phyloP scores from a whole-genome alignment of 1,140 invertebrate species.

The Grapholita molesta region DNA sequence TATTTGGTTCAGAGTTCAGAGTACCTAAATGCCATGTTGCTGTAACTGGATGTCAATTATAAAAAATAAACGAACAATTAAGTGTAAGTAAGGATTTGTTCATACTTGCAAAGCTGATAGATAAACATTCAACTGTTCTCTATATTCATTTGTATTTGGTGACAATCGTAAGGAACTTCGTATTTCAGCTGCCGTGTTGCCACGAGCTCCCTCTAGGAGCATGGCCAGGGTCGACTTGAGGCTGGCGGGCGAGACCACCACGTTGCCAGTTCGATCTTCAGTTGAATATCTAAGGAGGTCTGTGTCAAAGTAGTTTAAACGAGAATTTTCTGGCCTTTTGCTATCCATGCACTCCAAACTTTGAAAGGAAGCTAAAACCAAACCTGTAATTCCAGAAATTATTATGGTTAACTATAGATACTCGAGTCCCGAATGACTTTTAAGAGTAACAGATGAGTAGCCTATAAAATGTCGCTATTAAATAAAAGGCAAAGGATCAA shows the following conservation, averaged over 20 bases:
- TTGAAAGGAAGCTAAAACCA: constrained; percentile 29
- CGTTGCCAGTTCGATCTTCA: constrained; percentile 75
- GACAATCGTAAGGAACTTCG: constrained; percentile 79
- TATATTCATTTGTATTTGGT: constrained; percentile 61
- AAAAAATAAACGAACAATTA: no score
- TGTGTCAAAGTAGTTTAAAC: constrained; percentile 79
- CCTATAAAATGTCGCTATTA: no score
- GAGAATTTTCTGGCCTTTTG: constrained; percentile 38
- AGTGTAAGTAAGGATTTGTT: constrained; percentile 11
- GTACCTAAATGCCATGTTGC: no score
- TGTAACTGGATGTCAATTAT: no score
- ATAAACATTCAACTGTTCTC: constrained; percentile 63
- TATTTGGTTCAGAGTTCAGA: no score
- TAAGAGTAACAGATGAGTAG: no score
- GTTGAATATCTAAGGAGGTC: constrained; percentile 69
- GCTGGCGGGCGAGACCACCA: constrained; percentile 84
- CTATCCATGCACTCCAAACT: constrained; percentile 31
- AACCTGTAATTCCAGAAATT: constrained; percentile 29
- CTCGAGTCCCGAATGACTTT: no score
- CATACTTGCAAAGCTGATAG: constrained; percentile 78
- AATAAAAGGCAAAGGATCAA: no score
- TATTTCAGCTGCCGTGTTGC: constrained; percentile 80
- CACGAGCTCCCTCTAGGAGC: constrained; percentile 81
- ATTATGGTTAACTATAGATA: no score
- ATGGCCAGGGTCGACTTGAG: constrained; percentile 82